A percentile compares a stretch with the other conserved stretches of the same genome.
Conservation (phyloP, 2,113 vertebrate genomes). For the Otus sunia region DNA sequence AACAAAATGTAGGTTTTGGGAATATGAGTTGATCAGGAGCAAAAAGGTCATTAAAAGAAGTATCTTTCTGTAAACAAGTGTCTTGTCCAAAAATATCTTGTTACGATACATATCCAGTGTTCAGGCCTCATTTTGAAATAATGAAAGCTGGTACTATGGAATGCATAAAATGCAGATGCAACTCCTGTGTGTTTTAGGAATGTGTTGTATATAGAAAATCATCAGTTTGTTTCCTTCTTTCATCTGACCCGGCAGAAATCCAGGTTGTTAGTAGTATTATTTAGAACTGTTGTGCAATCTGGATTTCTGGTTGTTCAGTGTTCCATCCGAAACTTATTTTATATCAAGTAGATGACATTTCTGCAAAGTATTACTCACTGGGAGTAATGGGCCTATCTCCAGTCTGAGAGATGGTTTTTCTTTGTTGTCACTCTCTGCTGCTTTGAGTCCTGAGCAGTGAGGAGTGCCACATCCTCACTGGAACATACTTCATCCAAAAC, state of each 20-base stretch:
- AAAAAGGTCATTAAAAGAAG: background rate
- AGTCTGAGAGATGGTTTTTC: background rate
- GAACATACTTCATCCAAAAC: background rate
- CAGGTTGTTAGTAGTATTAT: background rate
- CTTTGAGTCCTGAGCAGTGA: background rate
- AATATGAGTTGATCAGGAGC: background rate
- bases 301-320: background rate
- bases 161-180: background rate
- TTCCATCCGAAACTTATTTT: background rate
- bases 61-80: background rate
- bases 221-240: background rate
- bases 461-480: background rate
- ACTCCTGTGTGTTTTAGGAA: background rate
- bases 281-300: background rate
- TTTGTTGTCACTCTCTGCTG: background rate
- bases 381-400: background rate
- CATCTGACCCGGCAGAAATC: background rate
- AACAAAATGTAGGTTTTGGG: background rate
- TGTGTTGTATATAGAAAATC: background rate
- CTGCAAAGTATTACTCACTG: background rate
- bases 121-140: background rate
- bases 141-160: background rate
- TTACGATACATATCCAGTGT: background rate
- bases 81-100: background rate
- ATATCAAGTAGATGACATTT: background rate